A percentile compares a stretch with the other conserved stretches of the same genome.
These are phyloP conservation scores for Oligia strigilis DNA, from an alignment of 2,888 invertebrate species.

Conservation along the genomic window DNA sequence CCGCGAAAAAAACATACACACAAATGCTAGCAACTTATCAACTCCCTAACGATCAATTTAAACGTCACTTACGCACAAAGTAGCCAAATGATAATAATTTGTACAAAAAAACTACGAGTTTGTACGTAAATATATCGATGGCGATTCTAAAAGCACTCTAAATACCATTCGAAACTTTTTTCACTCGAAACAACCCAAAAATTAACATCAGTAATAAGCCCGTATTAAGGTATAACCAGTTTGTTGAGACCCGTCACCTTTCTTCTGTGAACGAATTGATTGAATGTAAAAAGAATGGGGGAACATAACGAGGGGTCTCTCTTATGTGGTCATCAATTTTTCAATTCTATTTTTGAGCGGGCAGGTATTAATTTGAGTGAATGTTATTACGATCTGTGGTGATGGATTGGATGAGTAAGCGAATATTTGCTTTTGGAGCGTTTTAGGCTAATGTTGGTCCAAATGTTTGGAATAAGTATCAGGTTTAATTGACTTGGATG, in stretches of 20 bases:
- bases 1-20: constrained; percentile 29
- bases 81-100: constrained; percentile 71
- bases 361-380: constrained; percentile 89
- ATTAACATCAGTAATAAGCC: constrained; percentile 88
- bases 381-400: constrained; percentile 86
- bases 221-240: constrained; percentile 74
- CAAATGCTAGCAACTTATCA: constrained; percentile 46
- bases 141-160: constrained; percentile 86
- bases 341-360: constrained; percentile 82
- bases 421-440: constrained; percentile 75
- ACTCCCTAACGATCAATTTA: constrained; percentile 59
- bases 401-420: constrained; percentile 89
- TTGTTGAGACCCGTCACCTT: constrained; percentile 63
- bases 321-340: constrained; percentile 73
- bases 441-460: constrained; percentile 73
- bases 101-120: constrained; percentile 76
- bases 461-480: constrained; percentile 52
- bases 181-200: constrained; percentile 82
- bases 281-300: neutral
- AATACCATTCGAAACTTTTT: constrained; percentile 81
- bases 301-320: constrained; percentile 58
- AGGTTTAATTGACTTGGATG: constrained; percentile 15
- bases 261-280: constrained; percentile 1
- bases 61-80: constrained; percentile 63
- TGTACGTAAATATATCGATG: constrained; percentile 88